Evolutionary conservation across 2,888 invertebrate species (phyloP).

Genomic region (Machimus rusticus): DNA sequence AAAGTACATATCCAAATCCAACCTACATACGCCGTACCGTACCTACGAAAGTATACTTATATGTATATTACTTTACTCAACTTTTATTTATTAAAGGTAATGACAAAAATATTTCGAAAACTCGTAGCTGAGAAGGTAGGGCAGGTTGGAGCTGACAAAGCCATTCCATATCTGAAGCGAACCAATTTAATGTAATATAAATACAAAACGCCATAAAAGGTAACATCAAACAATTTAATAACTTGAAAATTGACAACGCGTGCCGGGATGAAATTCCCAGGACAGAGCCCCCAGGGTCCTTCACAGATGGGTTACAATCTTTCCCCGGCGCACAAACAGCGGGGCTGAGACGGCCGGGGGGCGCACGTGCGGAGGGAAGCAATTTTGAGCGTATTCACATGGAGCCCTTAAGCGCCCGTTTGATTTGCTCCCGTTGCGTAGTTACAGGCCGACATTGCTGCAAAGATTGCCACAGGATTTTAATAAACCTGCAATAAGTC

Average conservation of each 20-base stretch:
- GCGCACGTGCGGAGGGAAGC: not conserved
- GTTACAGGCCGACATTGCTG: not conserved
- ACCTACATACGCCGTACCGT: not conserved
- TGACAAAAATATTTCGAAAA: not conserved
- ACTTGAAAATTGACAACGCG: constrained; percentile 26
- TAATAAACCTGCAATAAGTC: constrained; percentile 16
- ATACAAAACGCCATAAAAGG: not conserved
- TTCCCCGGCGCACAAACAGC: not conserved
- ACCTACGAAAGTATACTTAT: not conserved
- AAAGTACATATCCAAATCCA: not conserved
- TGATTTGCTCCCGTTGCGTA: constrained; percentile 12
- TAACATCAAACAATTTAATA: constrained; percentile 27
- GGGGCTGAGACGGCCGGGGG: not conserved
- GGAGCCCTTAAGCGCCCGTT: not conserved
- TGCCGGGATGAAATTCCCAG: not conserved
- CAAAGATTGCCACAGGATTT: not conserved
- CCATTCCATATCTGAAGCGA: not conserved
- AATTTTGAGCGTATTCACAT: not conserved
- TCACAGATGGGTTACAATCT: not conserved
- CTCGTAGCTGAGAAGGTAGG: not conserved
- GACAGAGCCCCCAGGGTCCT: not conserved
- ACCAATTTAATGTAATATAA: constrained; percentile 6
- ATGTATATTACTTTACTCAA: not conserved
- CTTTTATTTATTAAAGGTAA: not conserved
- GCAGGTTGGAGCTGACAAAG: not conserved